phyloP scores from a whole-genome alignment of 2,797 vertebrate genomes.

The Etheostoma nigrum region DNA sequence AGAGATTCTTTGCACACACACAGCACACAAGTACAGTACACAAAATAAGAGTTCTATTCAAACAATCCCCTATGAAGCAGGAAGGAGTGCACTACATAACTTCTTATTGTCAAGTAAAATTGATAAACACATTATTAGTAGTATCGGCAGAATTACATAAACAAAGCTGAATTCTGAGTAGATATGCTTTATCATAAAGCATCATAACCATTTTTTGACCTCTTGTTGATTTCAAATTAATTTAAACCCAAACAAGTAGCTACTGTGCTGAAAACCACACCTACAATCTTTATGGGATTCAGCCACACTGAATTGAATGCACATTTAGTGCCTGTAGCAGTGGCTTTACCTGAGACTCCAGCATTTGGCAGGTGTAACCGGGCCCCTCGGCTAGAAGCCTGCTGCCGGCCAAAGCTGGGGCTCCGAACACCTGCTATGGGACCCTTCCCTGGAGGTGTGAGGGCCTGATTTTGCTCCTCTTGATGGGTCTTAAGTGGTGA shows the following conservation, averaged over 20 bases:
- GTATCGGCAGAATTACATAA: too few species aligned
- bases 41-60: background rate
- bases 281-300: background rate
- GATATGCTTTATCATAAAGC: too few species aligned
- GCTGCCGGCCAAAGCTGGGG: conserved; percentile 90
- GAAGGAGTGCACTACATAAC: background rate
- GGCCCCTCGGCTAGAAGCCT: conserved; percentile 85
- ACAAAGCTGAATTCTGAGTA: too few species aligned
- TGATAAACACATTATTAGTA: too few species aligned
- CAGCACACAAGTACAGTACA: too few species aligned
- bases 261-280: background rate
- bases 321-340: background rate
- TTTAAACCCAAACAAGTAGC: background rate
- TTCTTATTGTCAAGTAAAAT: background rate
- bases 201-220: background rate
- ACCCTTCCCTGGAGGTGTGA: conserved; percentile 91
- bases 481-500: conserved; percentile 89
- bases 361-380: conserved; percentile 84
- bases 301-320: background rate
- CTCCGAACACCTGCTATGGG: conserved; percentile 87
- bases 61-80: background rate
- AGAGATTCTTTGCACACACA: background rate
- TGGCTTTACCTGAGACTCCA: conserved; percentile 78
- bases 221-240: background rate
- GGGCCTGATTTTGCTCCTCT: conserved; percentile 90